Conservation (phyloP, 2,797 vertebrate genomes). For the Acanthornis magna region DNA sequence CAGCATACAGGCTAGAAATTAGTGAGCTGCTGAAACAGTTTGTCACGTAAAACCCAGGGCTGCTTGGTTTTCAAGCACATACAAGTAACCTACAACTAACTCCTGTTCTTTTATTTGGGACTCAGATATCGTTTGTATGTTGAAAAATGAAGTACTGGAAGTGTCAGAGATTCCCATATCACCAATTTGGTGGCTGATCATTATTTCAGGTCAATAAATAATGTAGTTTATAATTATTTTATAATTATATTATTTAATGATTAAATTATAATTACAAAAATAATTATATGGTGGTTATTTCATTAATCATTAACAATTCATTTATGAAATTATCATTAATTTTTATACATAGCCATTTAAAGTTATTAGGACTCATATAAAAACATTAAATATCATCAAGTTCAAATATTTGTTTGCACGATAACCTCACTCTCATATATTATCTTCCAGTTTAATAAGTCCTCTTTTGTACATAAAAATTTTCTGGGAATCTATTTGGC, state of each 20-base stretch:
- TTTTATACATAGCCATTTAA: background rate
- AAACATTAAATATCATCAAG: background rate
- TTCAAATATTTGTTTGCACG: background rate
- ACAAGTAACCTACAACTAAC: background rate
- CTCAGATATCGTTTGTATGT: background rate
- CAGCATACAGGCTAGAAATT: slow-evolving; percentile 42
- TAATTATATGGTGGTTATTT: background rate
- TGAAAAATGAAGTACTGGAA: background rate
- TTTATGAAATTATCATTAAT: background rate
- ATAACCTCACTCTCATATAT: background rate
- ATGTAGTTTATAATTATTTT: background rate
- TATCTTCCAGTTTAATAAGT: background rate
- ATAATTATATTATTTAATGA: background rate
- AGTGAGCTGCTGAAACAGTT: slow-evolving; percentile 12
- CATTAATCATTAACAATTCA: background rate
- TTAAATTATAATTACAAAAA: background rate
- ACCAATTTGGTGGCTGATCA: background rate
- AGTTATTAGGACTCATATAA: background rate
- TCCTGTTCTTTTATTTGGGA: background rate
- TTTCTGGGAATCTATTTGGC: background rate
- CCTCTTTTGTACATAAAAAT: background rate
- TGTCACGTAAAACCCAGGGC: background rate
- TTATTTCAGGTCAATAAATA: background rate
- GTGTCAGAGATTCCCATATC: background rate
- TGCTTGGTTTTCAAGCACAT: background rate